Percentiles rank a stretch among this genome's conserved stretches.
Evolutionary conservation across 35 echinoderm and acorn worm genomes (phyloP).

Genomic region (Lytechinus pictus): DNA sequence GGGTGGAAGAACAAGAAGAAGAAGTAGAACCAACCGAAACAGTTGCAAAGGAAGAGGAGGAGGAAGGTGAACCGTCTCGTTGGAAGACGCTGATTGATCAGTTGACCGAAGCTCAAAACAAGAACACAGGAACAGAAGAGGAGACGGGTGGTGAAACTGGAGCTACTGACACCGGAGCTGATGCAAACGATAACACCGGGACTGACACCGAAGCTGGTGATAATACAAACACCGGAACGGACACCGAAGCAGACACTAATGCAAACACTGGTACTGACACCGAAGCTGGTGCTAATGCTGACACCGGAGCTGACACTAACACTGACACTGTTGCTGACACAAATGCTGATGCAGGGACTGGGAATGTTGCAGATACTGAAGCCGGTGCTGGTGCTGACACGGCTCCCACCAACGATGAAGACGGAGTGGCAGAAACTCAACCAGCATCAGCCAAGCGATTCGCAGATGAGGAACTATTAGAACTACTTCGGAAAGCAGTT

Average conservation of each 20-base stretch:
- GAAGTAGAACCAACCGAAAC: neutral
- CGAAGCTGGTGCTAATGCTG: neutral
- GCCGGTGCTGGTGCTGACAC: neutral
- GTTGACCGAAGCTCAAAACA: neutral
- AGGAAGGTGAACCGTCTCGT: neutral
- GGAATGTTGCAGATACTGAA: neutral
- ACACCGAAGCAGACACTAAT: neutral
- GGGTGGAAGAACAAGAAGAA: neutral
- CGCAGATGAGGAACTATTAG: neutral
- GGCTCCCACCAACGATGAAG: too few relatives aligned
- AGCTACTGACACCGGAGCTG: neutral
- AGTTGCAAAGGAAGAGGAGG: neutral
- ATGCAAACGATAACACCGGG: neutral
- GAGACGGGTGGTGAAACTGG: neutral
- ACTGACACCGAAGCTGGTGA: neutral
- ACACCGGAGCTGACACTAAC: neutral
- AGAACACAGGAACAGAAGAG: neutral
- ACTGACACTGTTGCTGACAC: neutral
- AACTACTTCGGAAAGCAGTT: neutral
- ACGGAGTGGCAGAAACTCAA: neutral
- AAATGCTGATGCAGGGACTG: neutral
- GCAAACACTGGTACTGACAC: neutral
- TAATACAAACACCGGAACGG: neutral
- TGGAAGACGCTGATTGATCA: neutral
- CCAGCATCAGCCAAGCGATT: neutral